These are phyloP conservation scores for Lathamus discolor DNA, from an alignment of 2,113 vertebrate genomes.

Conservation along the genomic window DNA sequence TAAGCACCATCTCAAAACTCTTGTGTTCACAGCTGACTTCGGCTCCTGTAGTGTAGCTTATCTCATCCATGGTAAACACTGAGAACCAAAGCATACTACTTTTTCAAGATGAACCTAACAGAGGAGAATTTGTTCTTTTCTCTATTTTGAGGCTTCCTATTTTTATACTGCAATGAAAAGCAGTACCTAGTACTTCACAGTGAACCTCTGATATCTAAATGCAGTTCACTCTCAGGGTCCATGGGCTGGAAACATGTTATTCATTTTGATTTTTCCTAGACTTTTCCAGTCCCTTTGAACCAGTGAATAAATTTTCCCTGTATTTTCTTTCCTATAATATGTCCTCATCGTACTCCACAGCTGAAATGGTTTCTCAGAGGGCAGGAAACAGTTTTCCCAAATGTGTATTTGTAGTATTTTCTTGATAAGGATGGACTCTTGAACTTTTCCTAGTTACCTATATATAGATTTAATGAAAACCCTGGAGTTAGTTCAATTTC, in stretches of 20 bases:
- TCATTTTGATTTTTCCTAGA: neutral
- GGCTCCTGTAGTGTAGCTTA: neutral
- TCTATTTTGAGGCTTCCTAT: slow-evolving; percentile 17
- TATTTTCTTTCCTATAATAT: neutral
- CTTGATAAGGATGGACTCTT: neutral
- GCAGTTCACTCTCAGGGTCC: neutral
- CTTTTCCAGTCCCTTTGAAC: neutral
- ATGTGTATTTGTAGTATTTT: neutral
- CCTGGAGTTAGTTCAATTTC: neutral
- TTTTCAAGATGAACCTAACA: neutral
- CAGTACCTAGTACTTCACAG: neutral
- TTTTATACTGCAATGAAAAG: neutral
- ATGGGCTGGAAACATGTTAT: neutral
- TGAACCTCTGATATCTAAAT: neutral
- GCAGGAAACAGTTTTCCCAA: neutral
- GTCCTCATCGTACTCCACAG: neutral
- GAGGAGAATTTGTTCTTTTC: neutral
- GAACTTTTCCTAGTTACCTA: neutral
- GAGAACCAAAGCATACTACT: neutral
- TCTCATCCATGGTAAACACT: neutral
- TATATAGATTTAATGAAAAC: neutral
- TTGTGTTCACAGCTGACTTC: neutral
- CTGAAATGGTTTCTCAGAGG: neutral
- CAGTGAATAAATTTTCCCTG: neutral
- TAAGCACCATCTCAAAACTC: neutral